These are phyloP conservation scores for Sarcophaga bullata DNA, from an alignment of 1,140 invertebrate species.

Conservation along the genomic window DNA sequence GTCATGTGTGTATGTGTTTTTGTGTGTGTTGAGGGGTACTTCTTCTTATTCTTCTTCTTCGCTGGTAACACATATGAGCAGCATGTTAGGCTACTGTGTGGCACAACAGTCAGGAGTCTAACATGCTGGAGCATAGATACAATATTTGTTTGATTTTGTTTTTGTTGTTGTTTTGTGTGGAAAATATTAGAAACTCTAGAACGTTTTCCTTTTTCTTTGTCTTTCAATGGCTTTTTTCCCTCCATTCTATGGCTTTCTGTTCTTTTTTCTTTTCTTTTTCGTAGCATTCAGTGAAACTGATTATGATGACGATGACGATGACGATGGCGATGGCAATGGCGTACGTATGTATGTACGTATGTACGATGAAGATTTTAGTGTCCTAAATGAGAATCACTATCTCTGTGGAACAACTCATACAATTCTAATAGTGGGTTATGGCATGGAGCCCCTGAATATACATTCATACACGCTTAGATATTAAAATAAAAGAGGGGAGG, in stretches of 20 bases:
- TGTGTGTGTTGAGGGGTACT: not conserved
- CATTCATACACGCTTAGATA: no score
- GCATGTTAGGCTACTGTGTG: no score
- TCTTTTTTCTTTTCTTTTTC: not conserved
- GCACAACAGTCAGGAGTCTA: no score
- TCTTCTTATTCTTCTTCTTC: not conserved
- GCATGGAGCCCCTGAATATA: no score
- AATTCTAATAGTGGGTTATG: no score
- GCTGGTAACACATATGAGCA: not conserved
- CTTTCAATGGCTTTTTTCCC: no score
- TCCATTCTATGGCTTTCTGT: no score
- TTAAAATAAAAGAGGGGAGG: no score
- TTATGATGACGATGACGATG: not conserved
- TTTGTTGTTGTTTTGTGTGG: not conserved
- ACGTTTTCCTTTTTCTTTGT: no score
- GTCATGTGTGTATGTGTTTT: not conserved
- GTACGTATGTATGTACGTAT: not conserved
- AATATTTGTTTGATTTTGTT: not conserved
- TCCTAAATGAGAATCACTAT: constrained; percentile 14
- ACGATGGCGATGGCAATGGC: not conserved
- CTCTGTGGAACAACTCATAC: not conserved
- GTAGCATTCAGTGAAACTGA: not conserved
- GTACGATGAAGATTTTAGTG: not conserved
- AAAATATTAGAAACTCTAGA: not conserved
- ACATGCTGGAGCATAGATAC: not conserved